Evolutionary conservation across 53 echinoderm and acorn worm genomes (phyloP).

Genomic region (Astropecten irregularis): DNA sequence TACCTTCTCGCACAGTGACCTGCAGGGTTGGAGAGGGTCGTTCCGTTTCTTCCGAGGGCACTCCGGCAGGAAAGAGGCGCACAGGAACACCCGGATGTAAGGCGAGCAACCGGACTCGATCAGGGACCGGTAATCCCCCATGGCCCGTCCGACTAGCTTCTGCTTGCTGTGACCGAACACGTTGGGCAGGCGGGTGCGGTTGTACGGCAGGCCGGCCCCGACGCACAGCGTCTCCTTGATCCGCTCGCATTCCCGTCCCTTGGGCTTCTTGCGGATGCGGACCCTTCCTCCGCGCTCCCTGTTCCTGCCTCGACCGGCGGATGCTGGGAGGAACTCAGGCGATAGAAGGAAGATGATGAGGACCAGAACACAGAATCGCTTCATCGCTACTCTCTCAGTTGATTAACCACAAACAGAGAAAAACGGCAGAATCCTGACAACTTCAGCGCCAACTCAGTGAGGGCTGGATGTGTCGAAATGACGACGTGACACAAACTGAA

Average conservation of each 20-base stretch:
- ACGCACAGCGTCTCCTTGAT: conserved; percentile 66
- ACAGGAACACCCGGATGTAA: conserved; percentile 82
- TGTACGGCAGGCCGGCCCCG: conserved; percentile 70
- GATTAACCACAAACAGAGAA: neutral
- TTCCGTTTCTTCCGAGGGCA: conserved; percentile 74
- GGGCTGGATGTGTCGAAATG: neutral
- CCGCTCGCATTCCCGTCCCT: conserved; percentile 44
- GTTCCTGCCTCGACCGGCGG: conserved; percentile 14
- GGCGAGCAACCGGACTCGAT: conserved; percentile 83
- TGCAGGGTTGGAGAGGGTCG: conserved; percentile 75
- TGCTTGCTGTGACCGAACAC: conserved; percentile 77
- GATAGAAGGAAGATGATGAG: neutral
- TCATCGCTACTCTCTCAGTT: neutral
- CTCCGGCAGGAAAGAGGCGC: conserved; percentile 79
- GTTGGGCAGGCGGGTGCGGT: conserved; percentile 80
- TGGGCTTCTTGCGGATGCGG: conserved; percentile 52
- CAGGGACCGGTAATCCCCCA: conserved; percentile 61
- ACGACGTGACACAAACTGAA: neutral
- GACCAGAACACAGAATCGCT: neutral
- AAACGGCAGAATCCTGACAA: neutral
- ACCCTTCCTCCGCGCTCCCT: conserved; percentile 26
- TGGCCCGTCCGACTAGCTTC: conserved; percentile 56
- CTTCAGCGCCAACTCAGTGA: neutral
- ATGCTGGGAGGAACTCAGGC: neutral
- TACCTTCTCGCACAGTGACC: conserved; percentile 79